Evolutionary conservation across 1,140 invertebrate species (phyloP), one percentile per base, ranked within the genome.

Genomic region (Galleria mellonella): DNA sequence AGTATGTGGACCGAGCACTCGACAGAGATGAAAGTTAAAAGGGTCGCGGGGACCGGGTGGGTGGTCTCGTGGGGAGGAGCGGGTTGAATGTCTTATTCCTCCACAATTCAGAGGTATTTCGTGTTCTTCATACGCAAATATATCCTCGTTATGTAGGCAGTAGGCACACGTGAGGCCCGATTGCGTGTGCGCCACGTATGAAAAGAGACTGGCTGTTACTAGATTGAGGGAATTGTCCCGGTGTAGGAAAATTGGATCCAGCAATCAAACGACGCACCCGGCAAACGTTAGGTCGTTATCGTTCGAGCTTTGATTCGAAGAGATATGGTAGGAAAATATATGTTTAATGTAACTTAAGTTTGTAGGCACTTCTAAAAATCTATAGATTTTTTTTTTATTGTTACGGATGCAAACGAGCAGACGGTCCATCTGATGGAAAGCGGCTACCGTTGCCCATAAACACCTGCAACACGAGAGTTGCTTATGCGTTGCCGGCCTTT

Each of bases 71-170:
- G 17, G 52, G 62, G 62, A 42, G 65, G 74, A 70, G 74, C 60
- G 76, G 82, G 75, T 76, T 82, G 78, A 83, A 82, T 79, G 78
- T 83, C 78, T 85, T 82, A 82, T 82, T 83, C 72, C 77, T 82
- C 82, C 73, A 85, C 82, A 83, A 79, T 82, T 85, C 82, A 76
- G 75, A 83, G 77, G 78, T 85, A 85, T 85, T 85, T 85, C 82
- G 75, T 85, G 82, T 85, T 85, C 79, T 85, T 85, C 82, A 85
- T 85, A 85, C 82, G 82, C 82, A 85, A 85, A 85, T 85, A 85
- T 85, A 82, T 85, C 77, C 78, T 85, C 82, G 82, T 85, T 83
- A 85, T 70, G 55, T 66, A 63, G 71, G 72, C 75, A 76, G 55
- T 66, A 63, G 71, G 71, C 72, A 76, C 76, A 84, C 73, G 78